Evolutionary conservation across 30 jellyfish, hydroid and myxozoan species (phyloP), one percentile per base, ranked within the genome.

Genomic region (Aurelia aurita): DNA sequence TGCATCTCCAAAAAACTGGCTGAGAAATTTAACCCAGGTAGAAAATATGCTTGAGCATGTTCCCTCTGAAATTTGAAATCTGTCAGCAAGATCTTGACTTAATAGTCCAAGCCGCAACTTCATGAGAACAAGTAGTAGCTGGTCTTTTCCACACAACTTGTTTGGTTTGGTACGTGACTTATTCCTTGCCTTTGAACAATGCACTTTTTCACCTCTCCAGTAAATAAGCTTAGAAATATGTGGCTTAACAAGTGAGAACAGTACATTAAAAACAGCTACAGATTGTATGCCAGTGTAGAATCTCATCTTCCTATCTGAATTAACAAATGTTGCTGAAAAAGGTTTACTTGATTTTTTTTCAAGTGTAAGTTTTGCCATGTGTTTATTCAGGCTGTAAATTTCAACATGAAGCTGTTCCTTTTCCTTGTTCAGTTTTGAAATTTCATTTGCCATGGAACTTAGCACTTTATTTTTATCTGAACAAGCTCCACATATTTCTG

Each of bases 11-110:
- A 82, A 60, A 20, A 82, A 39, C 28, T 69, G 44, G 76, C 80
- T 58, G 12, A 60, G 22, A 69, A 82, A 27, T 45, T 65, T 69
- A 3, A 67, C 35, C 88, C 57, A 68, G 10, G 89, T 82, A 2
- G 74, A 16, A 66, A 85, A 85, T 39, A 64, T 85, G n/a, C 60
- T 85, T 39, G 95, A 85, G 74, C 91, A 85, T 44, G 83, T 16
- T 13, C 93, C n/a, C 3, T 65, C 19, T 15, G 95, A 85, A 47
- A 85, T 73, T 31, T 87, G 84, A 62, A 79, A 79, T 0, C 90
- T 49, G 21, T 79, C 72, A 27, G 90, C 84, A n/a, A 55, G 57
- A 35, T 85, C 91, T 46, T 85, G 74, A 58, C 32, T 47, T 74
- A 59, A 76, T 25, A 85, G 47, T 19, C 95, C 92, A 39, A 72